Evolutionary conservation across 2,888 invertebrate genomes (phyloP), one percentile per base, ranked within the genome.

Genomic region (Heteromyza rotundicornis): DNA sequence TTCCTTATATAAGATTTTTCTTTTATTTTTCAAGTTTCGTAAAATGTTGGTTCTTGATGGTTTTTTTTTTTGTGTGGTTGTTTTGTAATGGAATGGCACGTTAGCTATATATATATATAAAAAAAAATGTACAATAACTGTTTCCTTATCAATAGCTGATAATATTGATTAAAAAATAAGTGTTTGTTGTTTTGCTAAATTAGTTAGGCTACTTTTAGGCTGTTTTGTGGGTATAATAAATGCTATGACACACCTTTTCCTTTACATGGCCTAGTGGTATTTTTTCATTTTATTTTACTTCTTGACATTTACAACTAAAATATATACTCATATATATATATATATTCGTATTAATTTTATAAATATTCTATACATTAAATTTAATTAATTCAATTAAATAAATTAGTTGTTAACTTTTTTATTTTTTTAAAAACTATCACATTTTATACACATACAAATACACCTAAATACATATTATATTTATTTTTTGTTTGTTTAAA

Each of bases 241-340:
- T 76, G 73, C 74, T 78, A 79, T 79, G 79, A 79, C 79, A 79
- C 80, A 76, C 70, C 70, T 75, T 78, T 78, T n/a, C 71, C 77
- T 71, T 72, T 70, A 69, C 74, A 78, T 78, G 78, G 79, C 78
- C 68, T 78, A 62, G 16, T 32, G 24, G 23, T 14, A n/a, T n/a
- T n/a, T n/a, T n/a, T n/a, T 10, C 40, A 20, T 20, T 17, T n/a
- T n/a, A n/a, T n/a, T n/a, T n/a, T 49, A n/a, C 1, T 32, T 27
- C 27, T 32, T 32, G 40, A 40, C 57, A 44, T 44, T 27, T 27
- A 47, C 47, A 36, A 5, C 19, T 47, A 47, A 17, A 47, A 5
- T 19, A 47, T 47, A 14, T 47, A n/a, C n/a, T n/a, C n/a, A n/a
- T n/a, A n/a, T n/a, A 24, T 24, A 51, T 24, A 51, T 17, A 51